Evolutionary conservation across 1,140 invertebrate species (phyloP), one percentile per base, ranked within the genome.

Genomic region (Mylabris phalerata): DNA sequence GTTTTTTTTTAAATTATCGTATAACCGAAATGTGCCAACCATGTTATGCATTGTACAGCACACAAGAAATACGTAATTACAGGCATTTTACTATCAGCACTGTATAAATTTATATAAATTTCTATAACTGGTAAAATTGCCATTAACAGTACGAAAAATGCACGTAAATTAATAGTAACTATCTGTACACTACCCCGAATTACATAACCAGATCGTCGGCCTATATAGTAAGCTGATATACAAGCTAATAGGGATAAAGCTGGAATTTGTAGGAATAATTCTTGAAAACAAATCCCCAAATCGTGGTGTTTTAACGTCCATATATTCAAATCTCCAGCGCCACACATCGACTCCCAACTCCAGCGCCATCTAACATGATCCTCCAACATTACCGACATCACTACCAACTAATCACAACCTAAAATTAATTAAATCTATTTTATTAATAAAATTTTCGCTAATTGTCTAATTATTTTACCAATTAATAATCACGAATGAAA

Each of bases 231-330:
- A 1, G 85, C 82, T 32, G 90, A 92, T 47, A 82, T 70, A 24
- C 87, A 76, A 5, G 87, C 84, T 58, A 93, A 77, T 19, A 90
- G 72, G 44, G 80, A 38, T 40, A 67, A 43, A 56, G 84, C 70
- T 25, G 90, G 89, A 55, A 89, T 79, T 71, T 87, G 79, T 44
- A 90, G 77, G 62, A 82, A 84, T 43, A 91, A 70, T 69, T 89
- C 82, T 72, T 92, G 88, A 70, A 93, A 93, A 72, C 92, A 94
- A 45, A 84, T 75, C 61, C 88, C 83, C 64, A 93, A 78, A 73
- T 92, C 87, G 66, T 83, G 82, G 5, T 78, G 80, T n/a, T 75
- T 69, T 11, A 79, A 73, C 69, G 85, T 82, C 77, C 87, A 85
- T 1, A 85, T 78, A 50, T 78, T 75, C 32, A 90, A 74, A 9